A percentile compares a stretch with the other conserved stretches of the same genome.
phyloP scores from a whole-genome alignment of 1,140 invertebrate species.

The Bombus picipes region DNA sequence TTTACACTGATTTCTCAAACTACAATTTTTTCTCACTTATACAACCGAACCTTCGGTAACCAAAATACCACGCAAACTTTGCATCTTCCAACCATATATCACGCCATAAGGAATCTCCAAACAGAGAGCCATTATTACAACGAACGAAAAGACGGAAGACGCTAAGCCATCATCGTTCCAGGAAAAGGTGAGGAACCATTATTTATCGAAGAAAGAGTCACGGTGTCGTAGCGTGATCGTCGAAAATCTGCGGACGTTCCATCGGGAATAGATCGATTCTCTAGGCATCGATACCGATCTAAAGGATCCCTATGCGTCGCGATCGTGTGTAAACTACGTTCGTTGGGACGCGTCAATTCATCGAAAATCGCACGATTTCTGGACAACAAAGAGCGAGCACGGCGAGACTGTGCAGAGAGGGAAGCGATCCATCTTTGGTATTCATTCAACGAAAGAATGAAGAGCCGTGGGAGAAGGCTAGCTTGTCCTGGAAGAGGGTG shows the following conservation, averaged over 20 bases:
- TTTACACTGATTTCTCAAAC: too few species aligned
- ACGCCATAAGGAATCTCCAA: background rate
- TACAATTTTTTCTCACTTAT: too few species aligned
- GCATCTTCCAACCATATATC: background rate
- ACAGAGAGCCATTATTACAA: background rate
- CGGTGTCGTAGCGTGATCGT: background rate
- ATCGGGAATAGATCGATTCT: constrained; percentile 14
- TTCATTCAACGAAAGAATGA: constrained; percentile 76
- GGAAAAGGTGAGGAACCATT: background rate
- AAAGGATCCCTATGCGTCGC: background rate
- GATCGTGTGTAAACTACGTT: constrained; percentile 27
- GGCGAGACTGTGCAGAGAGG: constrained; percentile 64
- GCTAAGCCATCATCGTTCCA: too few species aligned
- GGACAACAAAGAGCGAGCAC: constrained; percentile 66
- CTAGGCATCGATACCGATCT: constrained; percentile 19
- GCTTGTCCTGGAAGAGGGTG: constrained; percentile 49
- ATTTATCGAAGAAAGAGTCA: constrained; percentile 9
- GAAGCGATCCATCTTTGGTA: constrained; percentile 78
- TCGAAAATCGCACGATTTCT: constrained; percentile 71
- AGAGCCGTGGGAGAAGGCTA: constrained; percentile 60
- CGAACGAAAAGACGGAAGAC: background rate
- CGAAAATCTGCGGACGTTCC: background rate
- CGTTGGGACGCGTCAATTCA: constrained; percentile 71
- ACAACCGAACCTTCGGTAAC: too few species aligned
- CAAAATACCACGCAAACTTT: background rate